These are phyloP conservation scores for Mycteria americana DNA, from an alignment of 2,797 vertebrate species.

Conservation along the genomic window DNA sequence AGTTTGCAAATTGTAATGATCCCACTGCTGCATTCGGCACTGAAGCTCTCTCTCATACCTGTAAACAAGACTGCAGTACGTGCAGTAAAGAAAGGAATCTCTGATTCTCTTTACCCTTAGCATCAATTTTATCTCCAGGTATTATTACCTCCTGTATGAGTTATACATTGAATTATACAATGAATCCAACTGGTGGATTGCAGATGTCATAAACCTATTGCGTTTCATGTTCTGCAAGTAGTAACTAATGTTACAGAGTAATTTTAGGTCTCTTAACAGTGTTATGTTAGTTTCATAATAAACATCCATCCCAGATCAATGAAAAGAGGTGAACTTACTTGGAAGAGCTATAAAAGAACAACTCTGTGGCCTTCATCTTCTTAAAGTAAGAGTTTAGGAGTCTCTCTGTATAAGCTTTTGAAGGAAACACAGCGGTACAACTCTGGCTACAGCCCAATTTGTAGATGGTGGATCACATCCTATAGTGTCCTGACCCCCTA, in stretches of 20 bases:
- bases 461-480: background rate
- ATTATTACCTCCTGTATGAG: background rate
- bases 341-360: background rate
- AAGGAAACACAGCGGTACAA: background rate
- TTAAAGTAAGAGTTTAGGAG: background rate
- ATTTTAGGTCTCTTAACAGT: background rate
- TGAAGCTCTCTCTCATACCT: background rate
- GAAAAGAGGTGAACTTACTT: background rate
- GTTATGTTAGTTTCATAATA: background rate
- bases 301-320: background rate
- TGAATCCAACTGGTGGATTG: background rate
- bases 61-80: background rate
- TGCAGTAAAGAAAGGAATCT: background rate
- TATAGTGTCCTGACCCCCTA: background rate
- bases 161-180: background rate
- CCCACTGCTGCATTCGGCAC: background rate
- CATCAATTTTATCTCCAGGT: background rate
- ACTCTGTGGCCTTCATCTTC: background rate
- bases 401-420: background rate
- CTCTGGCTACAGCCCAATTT: background rate
- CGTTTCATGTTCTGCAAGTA: background rate
- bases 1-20: background rate
- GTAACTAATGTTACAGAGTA: background rate
- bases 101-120: background rate
- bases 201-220: background rate